Evolutionary conservation across 2,888 invertebrate species (phyloP).

Genomic region (Chymomyza fuscimana): DNA sequence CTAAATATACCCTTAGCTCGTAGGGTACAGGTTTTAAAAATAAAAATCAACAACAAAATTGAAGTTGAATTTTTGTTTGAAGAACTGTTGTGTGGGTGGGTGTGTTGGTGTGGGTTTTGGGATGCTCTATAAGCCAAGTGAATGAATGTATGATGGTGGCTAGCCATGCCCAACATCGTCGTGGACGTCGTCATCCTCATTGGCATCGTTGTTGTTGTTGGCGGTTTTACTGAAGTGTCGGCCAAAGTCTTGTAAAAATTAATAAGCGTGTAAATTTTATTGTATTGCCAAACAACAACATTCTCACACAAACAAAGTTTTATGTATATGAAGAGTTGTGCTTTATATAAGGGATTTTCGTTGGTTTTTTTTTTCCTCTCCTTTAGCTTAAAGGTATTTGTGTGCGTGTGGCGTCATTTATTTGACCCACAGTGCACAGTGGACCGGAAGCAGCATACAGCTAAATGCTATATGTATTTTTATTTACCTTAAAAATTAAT

Average conservation of each 20-base stretch:
- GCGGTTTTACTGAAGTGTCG: constrained; percentile 63
- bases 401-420: background rate
- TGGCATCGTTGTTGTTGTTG: constrained; percentile 22
- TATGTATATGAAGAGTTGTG: constrained; percentile 64
- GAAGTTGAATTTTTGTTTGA: constrained; percentile 64
- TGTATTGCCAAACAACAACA: constrained; percentile 62
- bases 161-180: constrained; percentile 4
- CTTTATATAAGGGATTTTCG: constrained; percentile 10
- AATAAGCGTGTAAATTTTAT: constrained; percentile 73
- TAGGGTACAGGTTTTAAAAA: constrained; percentile 17
- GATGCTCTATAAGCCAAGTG: constrained; percentile 43
- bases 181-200: constrained; percentile 2
- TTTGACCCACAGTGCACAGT: constrained; percentile 2
- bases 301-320: constrained; percentile 43
- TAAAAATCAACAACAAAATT: constrained; percentile 39
- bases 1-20: background rate
- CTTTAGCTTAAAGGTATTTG: constrained; percentile 66
- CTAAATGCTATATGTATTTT: background rate
- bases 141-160: constrained; percentile 32
- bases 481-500: background rate
- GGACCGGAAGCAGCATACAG: background rate
- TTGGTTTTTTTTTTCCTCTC: constrained; percentile 44
- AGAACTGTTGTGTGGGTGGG: constrained; percentile 42
- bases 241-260: constrained; percentile 72
- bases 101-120: constrained; percentile 27